Evolutionary conservation across 2,888 invertebrate genomes (phyloP), one percentile per base, ranked within the genome.

Genomic region (Tetrapedia diversipes): DNA sequence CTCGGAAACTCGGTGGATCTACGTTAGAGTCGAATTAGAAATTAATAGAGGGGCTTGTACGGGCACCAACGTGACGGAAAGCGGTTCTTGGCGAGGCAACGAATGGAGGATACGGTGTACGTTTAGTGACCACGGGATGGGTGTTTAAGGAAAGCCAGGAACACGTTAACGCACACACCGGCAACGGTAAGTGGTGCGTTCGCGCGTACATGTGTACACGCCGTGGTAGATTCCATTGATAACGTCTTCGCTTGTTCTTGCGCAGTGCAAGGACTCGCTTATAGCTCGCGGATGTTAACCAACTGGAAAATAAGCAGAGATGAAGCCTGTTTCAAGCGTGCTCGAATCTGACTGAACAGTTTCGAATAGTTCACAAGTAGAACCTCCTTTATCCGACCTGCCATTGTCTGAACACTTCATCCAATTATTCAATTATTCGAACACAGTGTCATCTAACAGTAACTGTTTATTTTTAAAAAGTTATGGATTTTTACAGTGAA

Each of bases 151-250:
- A 66, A 74, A 47, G 63, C 32, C 64, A 60, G 57, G 67, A 75
- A 54, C 77, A 51, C 73, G 80, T 72, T 77, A 80, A 80, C 71
- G 57, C 68, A 64, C 67, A 64, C 70, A 37, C 27, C 24, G 54
- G n/a, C 45, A 56, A 32, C 47, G 43, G 65, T 75, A 78, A 75
- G 74, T 79, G 74, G 64, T 57, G 34, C 22, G 39, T 47, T 54
- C 16, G 29, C 34, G 63, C 27, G 22, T 41, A 34, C 34, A 32
- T 70, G 72, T 77, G 77, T 56, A 64, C 65, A 78, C 78, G 61
- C 57, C 73, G 71, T 77, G 78, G 79, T 76, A 86, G 86, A 88
- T 88, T n/a, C 79, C 81, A 83, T 85, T 85, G 88, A 88, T 86
- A 88, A 82, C 81, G 82, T 83, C 82, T 77, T 73, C 61, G 84